These are phyloP conservation scores for Herpailurus yagouaroundi DNA, from an alignment of 2,113 vertebrate species.

Conservation along the genomic window DNA sequence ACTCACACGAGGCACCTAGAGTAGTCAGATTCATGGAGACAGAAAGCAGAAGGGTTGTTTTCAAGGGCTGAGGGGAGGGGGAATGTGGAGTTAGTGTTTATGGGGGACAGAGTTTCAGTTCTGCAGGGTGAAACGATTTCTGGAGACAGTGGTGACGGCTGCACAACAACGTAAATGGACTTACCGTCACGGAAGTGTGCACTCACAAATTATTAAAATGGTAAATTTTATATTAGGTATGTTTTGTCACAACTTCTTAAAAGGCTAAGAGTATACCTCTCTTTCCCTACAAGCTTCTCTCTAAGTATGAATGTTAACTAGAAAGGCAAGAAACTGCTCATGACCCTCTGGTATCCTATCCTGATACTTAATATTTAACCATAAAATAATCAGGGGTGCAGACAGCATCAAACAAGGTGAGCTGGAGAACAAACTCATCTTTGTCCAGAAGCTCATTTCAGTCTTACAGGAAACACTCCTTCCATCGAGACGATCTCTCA, in stretches of 20 bases:
- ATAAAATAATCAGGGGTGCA: conserved; percentile 50
- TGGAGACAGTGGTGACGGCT: background rate
- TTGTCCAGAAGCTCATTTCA: background rate
- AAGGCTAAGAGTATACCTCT: background rate
- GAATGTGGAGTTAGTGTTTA: background rate
- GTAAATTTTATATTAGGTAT: background rate
- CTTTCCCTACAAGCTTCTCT: background rate
- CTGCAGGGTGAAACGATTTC: background rate
- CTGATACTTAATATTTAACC: background rate
- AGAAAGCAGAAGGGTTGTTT: background rate
- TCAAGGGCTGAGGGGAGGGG: background rate
- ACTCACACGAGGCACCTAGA: background rate
- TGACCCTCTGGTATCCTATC: conserved; percentile 11
- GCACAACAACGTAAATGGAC: background rate
- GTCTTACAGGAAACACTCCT: background rate
- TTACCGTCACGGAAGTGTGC: background rate
- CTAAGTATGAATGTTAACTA: background rate
- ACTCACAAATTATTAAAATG: background rate
- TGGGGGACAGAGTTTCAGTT: background rate
- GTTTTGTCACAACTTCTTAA: background rate
- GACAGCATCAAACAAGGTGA: background rate
- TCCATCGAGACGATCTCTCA: conserved; percentile 27
- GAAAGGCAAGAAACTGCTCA: background rate
- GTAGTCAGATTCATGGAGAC: background rate
- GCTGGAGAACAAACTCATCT: conserved; percentile 35